Conservation (phyloP, 2,113 vertebrate genomes). For the Eubucco bourcierii region DNA sequence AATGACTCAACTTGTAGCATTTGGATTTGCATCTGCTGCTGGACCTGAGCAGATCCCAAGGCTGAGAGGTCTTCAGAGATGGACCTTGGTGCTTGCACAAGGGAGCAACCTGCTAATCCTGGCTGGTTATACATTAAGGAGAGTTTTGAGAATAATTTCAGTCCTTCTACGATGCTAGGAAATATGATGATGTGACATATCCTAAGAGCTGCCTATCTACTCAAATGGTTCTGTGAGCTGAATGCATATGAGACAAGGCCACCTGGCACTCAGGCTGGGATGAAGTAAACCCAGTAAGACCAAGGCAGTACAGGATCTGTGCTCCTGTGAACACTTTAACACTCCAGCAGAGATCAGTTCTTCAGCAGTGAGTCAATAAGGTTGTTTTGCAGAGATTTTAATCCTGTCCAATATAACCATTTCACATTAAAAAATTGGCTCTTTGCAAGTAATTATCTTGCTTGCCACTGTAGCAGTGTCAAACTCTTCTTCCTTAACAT, state of each 20-base stretch:
- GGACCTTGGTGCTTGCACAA: not conserved
- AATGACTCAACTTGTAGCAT: not conserved
- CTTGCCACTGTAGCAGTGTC: not conserved
- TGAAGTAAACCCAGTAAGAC: not conserved
- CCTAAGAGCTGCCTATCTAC: not conserved
- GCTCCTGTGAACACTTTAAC: not conserved
- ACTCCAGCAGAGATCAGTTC: not conserved
- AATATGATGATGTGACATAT: not conserved
- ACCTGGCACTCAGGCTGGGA: not conserved
- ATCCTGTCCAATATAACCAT: not conserved
- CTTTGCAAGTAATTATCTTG: not conserved
- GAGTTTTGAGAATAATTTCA: not conserved
- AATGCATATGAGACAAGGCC: not conserved
- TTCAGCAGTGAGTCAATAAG: not conserved
- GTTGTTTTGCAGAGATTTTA: not conserved
- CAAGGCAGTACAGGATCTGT: not conserved
- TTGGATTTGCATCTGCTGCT: conserved; percentile 32
- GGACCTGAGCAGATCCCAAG: not conserved
- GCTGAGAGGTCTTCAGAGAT: not conserved
- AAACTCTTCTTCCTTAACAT: not conserved
- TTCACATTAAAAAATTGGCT: not conserved
- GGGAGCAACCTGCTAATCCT: not conserved
- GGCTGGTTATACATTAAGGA: not conserved
- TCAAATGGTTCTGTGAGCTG: not conserved
- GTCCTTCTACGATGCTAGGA: not conserved